Conservation (phyloP, 1,140 invertebrate species). For the Drosophila baimaii region DNA sequence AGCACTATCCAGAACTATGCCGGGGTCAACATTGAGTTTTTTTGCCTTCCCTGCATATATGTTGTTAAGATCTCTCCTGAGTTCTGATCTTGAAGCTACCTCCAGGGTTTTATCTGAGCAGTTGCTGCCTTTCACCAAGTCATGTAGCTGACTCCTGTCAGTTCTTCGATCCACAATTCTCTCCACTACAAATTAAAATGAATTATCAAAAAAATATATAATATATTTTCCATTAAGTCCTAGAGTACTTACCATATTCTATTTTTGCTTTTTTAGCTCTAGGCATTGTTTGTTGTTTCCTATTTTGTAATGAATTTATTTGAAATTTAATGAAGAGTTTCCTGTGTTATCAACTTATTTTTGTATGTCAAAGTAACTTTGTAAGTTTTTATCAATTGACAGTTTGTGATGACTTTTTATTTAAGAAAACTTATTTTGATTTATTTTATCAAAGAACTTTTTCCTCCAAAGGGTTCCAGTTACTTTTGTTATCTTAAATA, state of each 20-base stretch:
- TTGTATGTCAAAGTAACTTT: neutral
- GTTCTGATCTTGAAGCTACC: too few relatives aligned
- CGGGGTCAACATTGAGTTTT: conserved; percentile 37
- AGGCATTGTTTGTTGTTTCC: neutral
- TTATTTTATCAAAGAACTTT: neutral
- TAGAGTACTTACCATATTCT: neutral
- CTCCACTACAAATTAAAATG: conserved; percentile 21
- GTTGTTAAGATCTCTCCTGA: too few relatives aligned
- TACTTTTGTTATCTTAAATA: neutral
- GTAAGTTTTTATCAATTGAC: conserved; percentile 8
- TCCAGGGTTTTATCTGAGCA: conserved; percentile 49
- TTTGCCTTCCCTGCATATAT: conserved; percentile 34
- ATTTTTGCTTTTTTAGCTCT: too few relatives aligned
- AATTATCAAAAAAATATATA: neutral
- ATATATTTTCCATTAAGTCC: neutral
- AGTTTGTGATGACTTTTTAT: neutral
- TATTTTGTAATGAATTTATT: neutral
- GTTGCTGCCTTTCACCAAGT: conserved; percentile 39
- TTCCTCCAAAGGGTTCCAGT: neutral
- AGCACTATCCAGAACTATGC: conserved; percentile 19
- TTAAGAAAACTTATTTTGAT: neutral
- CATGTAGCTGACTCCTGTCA: conserved; percentile 6
- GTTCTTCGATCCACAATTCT: conserved; percentile 25
- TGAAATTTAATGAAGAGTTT: neutral
- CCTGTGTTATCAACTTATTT: neutral